These are phyloP conservation scores for Stenichneumon culpator DNA, from an alignment of 2,888 invertebrate genomes.

Conservation along the genomic window DNA sequence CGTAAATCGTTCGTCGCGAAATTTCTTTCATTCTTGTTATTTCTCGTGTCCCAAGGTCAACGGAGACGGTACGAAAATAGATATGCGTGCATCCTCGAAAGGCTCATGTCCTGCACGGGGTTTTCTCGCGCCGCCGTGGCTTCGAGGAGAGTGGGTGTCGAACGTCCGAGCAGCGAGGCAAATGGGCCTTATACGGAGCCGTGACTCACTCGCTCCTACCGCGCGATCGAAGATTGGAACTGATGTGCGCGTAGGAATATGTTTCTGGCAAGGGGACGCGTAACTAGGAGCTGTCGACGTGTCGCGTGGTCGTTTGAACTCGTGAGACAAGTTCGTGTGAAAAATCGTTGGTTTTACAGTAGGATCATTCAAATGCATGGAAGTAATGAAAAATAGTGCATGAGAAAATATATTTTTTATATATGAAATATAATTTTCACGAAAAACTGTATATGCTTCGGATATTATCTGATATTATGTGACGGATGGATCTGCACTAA, in stretches of 20 bases:
- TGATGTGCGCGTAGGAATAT: background rate
- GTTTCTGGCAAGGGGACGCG: background rate
- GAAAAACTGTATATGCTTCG: too few relatives aligned
- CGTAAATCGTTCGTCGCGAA: background rate
- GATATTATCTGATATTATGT: too few relatives aligned
- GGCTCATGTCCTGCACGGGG: background rate
- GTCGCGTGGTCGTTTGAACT: background rate
- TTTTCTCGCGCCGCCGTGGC: constrained; percentile 40
- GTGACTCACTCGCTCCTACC: constrained; percentile 70
- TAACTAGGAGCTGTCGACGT: background rate
- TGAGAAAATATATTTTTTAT: too few relatives aligned
- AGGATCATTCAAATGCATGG: too few relatives aligned
- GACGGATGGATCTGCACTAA: too few relatives aligned
- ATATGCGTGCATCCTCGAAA: background rate
- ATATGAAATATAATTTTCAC: too few relatives aligned
- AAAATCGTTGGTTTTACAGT: too few relatives aligned
- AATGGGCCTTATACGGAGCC: constrained; percentile 64
- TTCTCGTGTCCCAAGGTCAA: background rate
- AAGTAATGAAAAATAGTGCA: too few relatives aligned
- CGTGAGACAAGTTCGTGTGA: too few relatives aligned
- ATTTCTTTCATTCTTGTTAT: background rate
- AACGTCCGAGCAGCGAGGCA: constrained; percentile 58
- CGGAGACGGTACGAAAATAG: background rate
- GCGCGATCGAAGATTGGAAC: background rate
- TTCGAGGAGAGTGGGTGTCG: constrained; percentile 65